Conservation (phyloP, 2,888 invertebrate species). For the Plutella xylostella region DNA sequence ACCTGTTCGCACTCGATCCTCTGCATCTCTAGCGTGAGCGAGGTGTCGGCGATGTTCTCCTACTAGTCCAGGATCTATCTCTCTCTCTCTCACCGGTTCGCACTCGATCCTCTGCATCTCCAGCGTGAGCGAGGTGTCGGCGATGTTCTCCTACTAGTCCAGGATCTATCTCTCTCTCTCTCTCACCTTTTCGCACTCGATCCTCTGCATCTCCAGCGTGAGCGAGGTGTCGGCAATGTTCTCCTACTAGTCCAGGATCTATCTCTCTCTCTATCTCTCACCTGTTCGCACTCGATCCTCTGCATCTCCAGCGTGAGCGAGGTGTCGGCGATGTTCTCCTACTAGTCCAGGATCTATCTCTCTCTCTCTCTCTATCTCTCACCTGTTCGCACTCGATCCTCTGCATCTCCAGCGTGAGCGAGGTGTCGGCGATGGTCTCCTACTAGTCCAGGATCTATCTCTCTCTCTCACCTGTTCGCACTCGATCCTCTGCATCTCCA, state of each 20-base stretch:
- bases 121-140: constrained; percentile 66
- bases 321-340: constrained; percentile 63
- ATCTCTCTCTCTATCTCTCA: too few species aligned
- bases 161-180: too few species aligned
- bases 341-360: constrained; percentile 67
- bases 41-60: constrained; percentile 62
- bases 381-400: constrained; percentile 62
- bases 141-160: constrained; percentile 64
- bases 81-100: too few species aligned
- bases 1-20: constrained; percentile 62
- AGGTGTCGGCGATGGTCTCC: constrained; percentile 62
- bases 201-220: constrained; percentile 67
- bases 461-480: constrained; percentile 62
- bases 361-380: too few species aligned
- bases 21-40: constrained; percentile 69
- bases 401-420: constrained; percentile 69
- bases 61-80: constrained; percentile 69
- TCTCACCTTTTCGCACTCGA: constrained; percentile 62
- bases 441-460: constrained; percentile 69
- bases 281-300: constrained; percentile 60
- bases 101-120: constrained; percentile 68
- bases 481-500: constrained; percentile 69
- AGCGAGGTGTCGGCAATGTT: constrained; percentile 64
- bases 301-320: constrained; percentile 70
- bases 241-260: constrained; percentile 67